Base-by-base conservation (phyloP, 2,113 vertebrate genomes). In the Campylorhamphus procurvoides region DNA sequence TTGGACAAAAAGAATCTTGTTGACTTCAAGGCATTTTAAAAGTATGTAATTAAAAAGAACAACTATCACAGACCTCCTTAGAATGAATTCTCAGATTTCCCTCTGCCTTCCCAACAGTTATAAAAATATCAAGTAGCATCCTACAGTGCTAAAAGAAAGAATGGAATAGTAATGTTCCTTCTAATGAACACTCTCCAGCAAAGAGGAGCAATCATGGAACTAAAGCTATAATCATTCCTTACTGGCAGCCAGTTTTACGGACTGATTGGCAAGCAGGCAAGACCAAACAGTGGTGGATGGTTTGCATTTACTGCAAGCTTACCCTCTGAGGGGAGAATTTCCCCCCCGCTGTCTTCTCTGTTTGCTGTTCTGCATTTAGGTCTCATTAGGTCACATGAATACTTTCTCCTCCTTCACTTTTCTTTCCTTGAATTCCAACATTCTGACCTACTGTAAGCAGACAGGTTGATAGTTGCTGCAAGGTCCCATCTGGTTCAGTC, bases 151-250 rank as follows among this genome's bases (percentile, higher is more conserved):
- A 49, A 49, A 90, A 86, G 84, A 95, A 95, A 95, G 87, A 90
- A 95, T 13, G 29, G 80, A 89, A 96, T 86, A 92, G 94, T 89
- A 97, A 86, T 85, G 90, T 90, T 95, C 80, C 52, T 91, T 69
- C 39, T 94, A 97, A 95, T 92, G 85, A 95, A 88, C 76, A 69
- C 77, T 95, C 71, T 87, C 93, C 58, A 39, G 73, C 67, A 96
- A 86, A 95, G 44, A 95, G 87, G 58, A 96, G 64, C 80, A 95
- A 93, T 60, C 68, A 95, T 5, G 14, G 72, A 94, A 88, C 67
- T 95, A 96, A 96, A 92, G 92, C 96, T 97, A 90, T 96, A 97
- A 98, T 97, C 96, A 97, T 94, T 97, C 81, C 86, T 96, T 52
- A 83, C 71, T 83, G 85, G 67, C 81, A 97, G 92, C 40, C 89